Evolutionary conservation across 2,888 invertebrate species (phyloP).

Genomic region (Synanthedon formicaeformis): DNA sequence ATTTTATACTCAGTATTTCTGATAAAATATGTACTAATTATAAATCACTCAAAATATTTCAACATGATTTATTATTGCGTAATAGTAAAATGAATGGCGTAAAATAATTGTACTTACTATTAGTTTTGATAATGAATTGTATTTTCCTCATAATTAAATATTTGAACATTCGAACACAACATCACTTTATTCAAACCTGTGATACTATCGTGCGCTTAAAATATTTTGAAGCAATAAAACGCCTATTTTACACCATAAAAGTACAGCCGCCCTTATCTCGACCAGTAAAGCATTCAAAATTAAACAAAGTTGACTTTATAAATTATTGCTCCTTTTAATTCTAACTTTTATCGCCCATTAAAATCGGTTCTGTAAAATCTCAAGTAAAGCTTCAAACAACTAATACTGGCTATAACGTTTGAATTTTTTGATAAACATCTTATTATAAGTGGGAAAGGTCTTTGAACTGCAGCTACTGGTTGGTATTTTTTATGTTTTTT

Average conservation of each 20-base stretch:
- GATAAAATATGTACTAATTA: too few relatives aligned
- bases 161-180: neutral
- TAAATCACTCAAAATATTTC: too few relatives aligned
- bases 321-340: constrained; percentile 5
- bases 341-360: constrained; percentile 23
- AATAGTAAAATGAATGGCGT: too few relatives aligned
- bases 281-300: constrained; percentile 13
- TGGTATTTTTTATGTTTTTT: too few relatives aligned
- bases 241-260: constrained; percentile 1
- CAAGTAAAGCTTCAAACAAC: constrained; percentile 10
- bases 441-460: neutral
- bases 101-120: too few relatives aligned
- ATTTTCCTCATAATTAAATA: too few relatives aligned
- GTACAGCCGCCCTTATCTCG: constrained; percentile 6
- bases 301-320: constrained; percentile 4
- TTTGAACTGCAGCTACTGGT: neutral
- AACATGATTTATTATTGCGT: too few relatives aligned
- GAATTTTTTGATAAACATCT: constrained; percentile 9
- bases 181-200: neutral
- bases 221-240: constrained; percentile 5
- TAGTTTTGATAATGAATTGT: too few relatives aligned
- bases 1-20: too few relatives aligned
- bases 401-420: constrained; percentile 4
- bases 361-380: constrained; percentile 26
- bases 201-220: constrained; percentile 8